Conservation (phyloP, 2,888 invertebrate species). For the Caprella mutica region DNA sequence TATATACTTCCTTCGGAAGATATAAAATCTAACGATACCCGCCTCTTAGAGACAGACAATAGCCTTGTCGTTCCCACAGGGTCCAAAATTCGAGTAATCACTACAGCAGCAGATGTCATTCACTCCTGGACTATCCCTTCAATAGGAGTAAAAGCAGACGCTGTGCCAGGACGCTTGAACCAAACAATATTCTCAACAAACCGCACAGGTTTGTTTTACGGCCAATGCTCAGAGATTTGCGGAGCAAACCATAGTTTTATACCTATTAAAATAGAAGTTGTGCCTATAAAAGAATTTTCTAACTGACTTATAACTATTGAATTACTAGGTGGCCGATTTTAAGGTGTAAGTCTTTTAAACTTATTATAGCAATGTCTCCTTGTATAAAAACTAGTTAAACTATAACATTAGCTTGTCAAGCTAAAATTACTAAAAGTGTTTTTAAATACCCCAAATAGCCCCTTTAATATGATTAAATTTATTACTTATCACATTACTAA, state of each 20-base stretch:
- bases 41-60: conserved; percentile 34
- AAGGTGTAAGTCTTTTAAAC: conserved; percentile 60
- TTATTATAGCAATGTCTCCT: conserved; percentile 53
- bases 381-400: conserved; percentile 46
- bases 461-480: conserved; percentile 48
- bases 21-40: conserved; percentile 8
- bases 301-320: conserved; percentile 7
- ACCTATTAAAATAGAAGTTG: conserved; percentile 57
- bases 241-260: conserved; percentile 69
- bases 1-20: conserved; percentile 30
- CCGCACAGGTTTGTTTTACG: conserved; percentile 55
- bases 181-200: conserved; percentile 49
- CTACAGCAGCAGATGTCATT: conserved; percentile 41
- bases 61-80: conserved; percentile 25
- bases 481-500: conserved; percentile 41
- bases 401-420: conserved; percentile 55
- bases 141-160: conserved; percentile 42
- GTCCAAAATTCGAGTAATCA: conserved; percentile 32
- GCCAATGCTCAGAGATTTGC: conserved; percentile 72
- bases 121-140: conserved; percentile 42
- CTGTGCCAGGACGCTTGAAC: conserved; percentile 42
- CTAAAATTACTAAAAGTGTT: conserved; percentile 51
- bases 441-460: conserved; percentile 58
- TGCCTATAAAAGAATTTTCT: conserved; percentile 35
- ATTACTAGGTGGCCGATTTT: conserved; percentile 56